Percentiles rank a stretch among this genome's conserved stretches.
These are phyloP conservation scores for Ceraclea dissimilis DNA, from an alignment of 2,888 invertebrate genomes.

Conservation along the genomic window DNA sequence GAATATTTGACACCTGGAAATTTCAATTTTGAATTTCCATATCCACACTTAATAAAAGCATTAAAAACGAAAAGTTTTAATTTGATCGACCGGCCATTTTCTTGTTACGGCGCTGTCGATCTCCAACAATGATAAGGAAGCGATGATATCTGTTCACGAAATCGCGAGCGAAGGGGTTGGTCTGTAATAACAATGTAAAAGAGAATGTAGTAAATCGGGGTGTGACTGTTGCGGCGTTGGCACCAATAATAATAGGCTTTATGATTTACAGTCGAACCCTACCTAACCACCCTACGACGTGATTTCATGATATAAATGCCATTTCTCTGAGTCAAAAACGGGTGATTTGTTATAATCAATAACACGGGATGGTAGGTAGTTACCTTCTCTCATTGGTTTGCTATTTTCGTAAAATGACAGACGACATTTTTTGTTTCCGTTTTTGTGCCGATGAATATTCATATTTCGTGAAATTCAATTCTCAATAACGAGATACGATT, in stretches of 20 bases:
- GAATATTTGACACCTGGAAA: no score
- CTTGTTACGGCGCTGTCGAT: slow-evolving; percentile 9
- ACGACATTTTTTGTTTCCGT: neutral
- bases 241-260: slow-evolving; percentile 17
- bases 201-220: neutral
- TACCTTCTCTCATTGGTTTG: neutral
- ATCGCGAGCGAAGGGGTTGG: slow-evolving; percentile 5
- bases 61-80: slow-evolving; percentile 1
- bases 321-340: neutral
- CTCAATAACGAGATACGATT: neutral
- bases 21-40: neutral
- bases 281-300: slow-evolving; percentile 5
- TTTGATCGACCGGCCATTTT: slow-evolving; percentile 12
- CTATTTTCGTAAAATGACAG: neutral
- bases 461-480: neutral
- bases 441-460: neutral
- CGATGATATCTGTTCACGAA: slow-evolving; percentile 10
- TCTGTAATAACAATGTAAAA: neutral
- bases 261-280: slow-evolving; percentile 13
- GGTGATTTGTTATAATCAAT: neutral
- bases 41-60: neutral
- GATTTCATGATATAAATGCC: slow-evolving; percentile 10
- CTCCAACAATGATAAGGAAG: slow-evolving; percentile 6
- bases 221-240: slow-evolving; percentile 14
- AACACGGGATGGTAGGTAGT: neutral